Base-by-base conservation (phyloP, 2,113 vertebrate genomes). In the Circaetus cinerascens region DNA sequence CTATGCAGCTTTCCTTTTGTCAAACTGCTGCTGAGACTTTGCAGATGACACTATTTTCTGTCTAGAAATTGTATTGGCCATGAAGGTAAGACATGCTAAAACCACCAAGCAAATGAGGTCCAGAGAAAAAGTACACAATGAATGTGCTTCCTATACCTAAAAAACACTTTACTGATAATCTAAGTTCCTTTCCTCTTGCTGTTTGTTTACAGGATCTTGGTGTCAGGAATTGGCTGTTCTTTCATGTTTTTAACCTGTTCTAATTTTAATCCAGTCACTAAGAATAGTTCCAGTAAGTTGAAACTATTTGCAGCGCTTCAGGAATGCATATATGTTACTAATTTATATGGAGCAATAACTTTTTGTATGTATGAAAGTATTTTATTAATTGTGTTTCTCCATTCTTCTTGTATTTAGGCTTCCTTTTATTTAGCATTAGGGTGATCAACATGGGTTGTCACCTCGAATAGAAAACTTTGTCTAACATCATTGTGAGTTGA, bases 191-290 rank as follows among this genome's bases (percentile, higher is more conserved):
- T 89, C 64, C 45, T 87, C 53, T 53, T 75, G 32, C 50, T 85
- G 45, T 73, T 91, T 96, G 81, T 95, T 95, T 90, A 78, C 85
- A 90, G 57, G 68, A 91, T 87, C 68, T 82, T 45, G 30, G 19
- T 91, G 80, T 81, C 73, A 92, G 46, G 60, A 95, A 81, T 46
- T 78, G 60, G 19, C 60, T 89, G 34, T 8, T 60, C 86, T 86
- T 84, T 78, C 38, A 29, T 86, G 48, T 0, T 55, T 67, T 86
- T 87, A 74, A 81, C 83, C 41, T 91, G 80, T 92, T 91, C 76
- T 78, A 67, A 53, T 94, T 94, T 96, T 92, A 77, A 89, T 89
- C 13, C 19, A 36, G 15, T 78, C 17, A 22, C 14, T 50, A 78
- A 91, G 9, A 84, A 64, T 27, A 91, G 21, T 67, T 93, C 8